These are phyloP conservation scores for Trichoplusia ni DNA, from an alignment of 1,140 invertebrate species.

Conservation along the genomic window DNA sequence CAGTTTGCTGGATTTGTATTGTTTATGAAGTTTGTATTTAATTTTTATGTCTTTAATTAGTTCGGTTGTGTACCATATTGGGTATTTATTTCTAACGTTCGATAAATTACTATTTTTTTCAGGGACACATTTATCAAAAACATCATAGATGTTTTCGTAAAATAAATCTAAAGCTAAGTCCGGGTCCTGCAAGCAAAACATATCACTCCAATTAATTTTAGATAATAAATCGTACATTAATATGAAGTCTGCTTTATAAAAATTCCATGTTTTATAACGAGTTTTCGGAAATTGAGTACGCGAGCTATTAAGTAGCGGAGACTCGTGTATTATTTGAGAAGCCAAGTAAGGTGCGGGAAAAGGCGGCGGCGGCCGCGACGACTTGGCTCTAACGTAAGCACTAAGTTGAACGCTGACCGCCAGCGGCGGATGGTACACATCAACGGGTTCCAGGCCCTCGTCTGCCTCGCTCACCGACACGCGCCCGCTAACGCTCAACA, in stretches of 20 bases:
- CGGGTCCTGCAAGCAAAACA: too few relatives aligned
- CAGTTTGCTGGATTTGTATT: background rate
- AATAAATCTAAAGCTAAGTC: too few relatives aligned
- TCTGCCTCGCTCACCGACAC: conserved; percentile 21
- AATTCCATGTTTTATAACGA: too few relatives aligned
- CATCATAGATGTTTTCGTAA: background rate
- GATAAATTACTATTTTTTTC: background rate
- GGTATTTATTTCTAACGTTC: background rate
- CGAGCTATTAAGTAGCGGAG: too few relatives aligned
- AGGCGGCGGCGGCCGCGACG: background rate
- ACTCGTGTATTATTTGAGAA: too few relatives aligned
- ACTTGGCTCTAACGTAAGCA: background rate
- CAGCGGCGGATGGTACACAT: conserved; percentile 32
- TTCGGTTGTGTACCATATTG: conserved; percentile 32
- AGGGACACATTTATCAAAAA: background rate
- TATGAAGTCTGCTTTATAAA: too few relatives aligned
- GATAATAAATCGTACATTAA: too few relatives aligned
- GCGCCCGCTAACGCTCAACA: conserved; percentile 27
- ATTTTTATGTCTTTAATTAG: conserved; percentile 29
- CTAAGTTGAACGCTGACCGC: background rate
- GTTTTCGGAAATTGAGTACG: too few relatives aligned
- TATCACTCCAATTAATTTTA: too few relatives aligned
- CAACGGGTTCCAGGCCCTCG: conserved; percentile 27
- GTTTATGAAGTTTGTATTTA: conserved; percentile 28
- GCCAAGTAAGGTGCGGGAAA: background rate